These are phyloP conservation scores for Manduca sexta DNA, from an alignment of 1,140 invertebrate species.

Conservation along the genomic window DNA sequence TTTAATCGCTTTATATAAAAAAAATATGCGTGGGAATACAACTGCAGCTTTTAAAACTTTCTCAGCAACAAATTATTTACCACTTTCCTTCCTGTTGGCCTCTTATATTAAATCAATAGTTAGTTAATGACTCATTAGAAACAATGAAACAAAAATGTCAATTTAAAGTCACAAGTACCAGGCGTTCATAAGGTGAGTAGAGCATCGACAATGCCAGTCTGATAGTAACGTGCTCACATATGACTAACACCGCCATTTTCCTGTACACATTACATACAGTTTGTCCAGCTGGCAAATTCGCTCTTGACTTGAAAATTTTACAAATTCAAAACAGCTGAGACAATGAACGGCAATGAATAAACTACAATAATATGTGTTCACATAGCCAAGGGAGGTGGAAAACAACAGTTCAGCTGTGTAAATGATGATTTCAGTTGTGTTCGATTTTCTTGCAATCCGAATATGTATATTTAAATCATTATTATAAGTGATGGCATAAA, in stretches of 20 bases:
- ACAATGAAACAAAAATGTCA: not conserved
- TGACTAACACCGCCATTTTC: not conserved
- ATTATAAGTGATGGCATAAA: not conserved
- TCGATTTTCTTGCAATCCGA: too few relatives aligned
- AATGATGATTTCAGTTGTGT: slow-evolving; percentile 4
- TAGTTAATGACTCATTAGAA: too few relatives aligned
- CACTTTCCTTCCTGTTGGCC: too few relatives aligned
- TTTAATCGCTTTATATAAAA: too few relatives aligned
- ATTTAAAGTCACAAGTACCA: slow-evolving; percentile 2
- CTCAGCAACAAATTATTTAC: too few relatives aligned
- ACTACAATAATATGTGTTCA: slow-evolving; percentile 5
- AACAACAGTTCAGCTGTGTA: slow-evolving; percentile 11
- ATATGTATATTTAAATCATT: too few relatives aligned
- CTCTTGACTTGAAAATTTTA: slow-evolving; percentile 17
- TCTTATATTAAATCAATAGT: too few relatives aligned
- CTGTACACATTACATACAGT: not conserved
- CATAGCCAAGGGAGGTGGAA: slow-evolving; percentile 2
- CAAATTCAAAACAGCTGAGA: not conserved
- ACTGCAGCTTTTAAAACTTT: too few relatives aligned
- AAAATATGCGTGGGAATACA: too few relatives aligned
- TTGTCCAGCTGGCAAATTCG: slow-evolving; percentile 13
- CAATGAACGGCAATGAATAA: not conserved
- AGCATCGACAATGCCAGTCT: not conserved
- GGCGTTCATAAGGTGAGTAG: not conserved
- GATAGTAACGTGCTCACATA: not conserved